Percentiles rank a stretch among this genome's conserved stretches.
These are phyloP conservation scores for Stenopsyche tienmushanensis DNA, from an alignment of 1,140 invertebrate genomes.

Conservation along the genomic window DNA sequence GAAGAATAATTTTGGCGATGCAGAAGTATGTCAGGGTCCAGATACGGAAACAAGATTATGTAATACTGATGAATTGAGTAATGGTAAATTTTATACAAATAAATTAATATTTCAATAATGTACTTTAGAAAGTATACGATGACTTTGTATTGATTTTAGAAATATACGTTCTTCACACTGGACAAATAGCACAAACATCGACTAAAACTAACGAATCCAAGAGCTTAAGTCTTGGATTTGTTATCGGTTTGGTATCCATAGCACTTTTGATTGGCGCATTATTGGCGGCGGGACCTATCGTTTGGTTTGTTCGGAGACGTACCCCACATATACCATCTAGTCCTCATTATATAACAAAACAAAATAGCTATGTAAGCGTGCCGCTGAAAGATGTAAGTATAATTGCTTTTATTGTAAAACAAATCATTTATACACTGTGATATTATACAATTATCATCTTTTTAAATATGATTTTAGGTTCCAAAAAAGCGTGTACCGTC, in stretches of 20 bases:
- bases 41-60: conserved; percentile 67
- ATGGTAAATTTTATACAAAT: conserved; percentile 47
- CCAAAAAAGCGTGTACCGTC: conserved; percentile 59
- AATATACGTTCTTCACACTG: no score
- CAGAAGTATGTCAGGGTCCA: conserved; percentile 64
- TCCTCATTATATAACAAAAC: conserved; percentile 77
- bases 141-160: no score
- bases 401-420: not conserved
- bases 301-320: conserved; percentile 47
- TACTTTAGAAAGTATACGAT: no score
- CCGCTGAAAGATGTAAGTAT: conserved; percentile 68
- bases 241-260: not conserved
- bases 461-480: conserved; percentile 44
- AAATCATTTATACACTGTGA: conserved; percentile 19
- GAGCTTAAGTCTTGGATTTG: conserved; percentile 1
- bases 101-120: not conserved
- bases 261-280: conserved; percentile 43
- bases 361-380: conserved; percentile 80
- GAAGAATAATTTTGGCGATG: conserved; percentile 49
- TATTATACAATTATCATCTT: conserved; percentile 3
- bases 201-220: no score
- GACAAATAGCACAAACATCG: no score
- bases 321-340: conserved; percentile 59
- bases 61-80: conserved; percentile 50
- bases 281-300: conserved; percentile 49